Conservation (phyloP, 1,140 invertebrate species). For the Ceratosolen fusciceps region DNA sequence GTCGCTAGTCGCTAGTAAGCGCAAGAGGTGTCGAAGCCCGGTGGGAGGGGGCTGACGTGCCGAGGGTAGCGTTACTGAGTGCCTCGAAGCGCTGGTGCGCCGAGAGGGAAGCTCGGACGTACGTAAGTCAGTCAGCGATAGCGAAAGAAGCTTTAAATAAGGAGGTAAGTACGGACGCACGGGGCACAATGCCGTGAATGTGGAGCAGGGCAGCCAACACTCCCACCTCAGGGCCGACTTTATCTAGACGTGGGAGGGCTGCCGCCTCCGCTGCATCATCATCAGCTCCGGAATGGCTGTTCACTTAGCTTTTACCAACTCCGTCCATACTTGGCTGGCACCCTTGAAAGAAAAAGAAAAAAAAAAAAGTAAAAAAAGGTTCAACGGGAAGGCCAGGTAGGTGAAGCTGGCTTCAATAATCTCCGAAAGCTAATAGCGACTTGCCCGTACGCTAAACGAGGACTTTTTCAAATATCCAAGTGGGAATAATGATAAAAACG, state of each 20-base stretch:
- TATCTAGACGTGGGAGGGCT: constrained; percentile 61
- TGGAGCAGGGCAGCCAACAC: too few relatives aligned
- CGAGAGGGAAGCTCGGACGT: constrained; percentile 38
- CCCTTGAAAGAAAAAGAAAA: too few relatives aligned
- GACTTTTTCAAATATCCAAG: background rate
- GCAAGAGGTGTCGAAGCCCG: background rate
- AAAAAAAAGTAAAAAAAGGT: too few relatives aligned
- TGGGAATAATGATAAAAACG: background rate
- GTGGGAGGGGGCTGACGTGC: background rate
- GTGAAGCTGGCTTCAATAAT: too few relatives aligned
- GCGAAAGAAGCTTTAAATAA: constrained; percentile 62
- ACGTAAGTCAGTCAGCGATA: constrained; percentile 56
- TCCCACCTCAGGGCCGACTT: constrained; percentile 36
- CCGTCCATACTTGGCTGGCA: background rate
- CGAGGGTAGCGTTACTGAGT: background rate
- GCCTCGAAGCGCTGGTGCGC: too few relatives aligned
- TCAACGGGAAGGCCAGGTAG: too few relatives aligned
- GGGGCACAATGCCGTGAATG: background rate
- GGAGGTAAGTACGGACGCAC: constrained; percentile 55
- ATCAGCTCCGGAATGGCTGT: constrained; percentile 5
- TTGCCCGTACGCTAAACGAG: background rate
- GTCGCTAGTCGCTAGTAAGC: constrained; percentile 14
- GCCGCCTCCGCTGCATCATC: constrained; percentile 10
- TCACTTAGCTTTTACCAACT: background rate
- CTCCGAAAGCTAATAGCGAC: background rate